Evolutionary conservation across 1,140 invertebrate species (phyloP).

Genomic region (Amphibalanus amphitrite): DNA sequence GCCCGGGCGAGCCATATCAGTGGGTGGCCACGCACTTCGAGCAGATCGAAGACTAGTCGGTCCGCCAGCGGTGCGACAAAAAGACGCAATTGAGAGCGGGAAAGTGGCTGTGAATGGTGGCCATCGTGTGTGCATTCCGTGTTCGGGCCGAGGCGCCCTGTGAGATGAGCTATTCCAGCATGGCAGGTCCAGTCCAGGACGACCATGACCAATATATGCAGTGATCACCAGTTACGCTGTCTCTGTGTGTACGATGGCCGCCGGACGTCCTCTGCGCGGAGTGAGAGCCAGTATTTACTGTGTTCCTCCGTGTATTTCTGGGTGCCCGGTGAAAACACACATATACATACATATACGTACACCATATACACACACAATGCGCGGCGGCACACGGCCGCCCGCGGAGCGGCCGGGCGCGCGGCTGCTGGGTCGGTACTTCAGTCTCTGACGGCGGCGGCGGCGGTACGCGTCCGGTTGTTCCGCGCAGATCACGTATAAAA

Average conservation of each 20-base stretch:
- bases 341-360: not conserved
- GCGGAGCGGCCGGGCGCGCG: too few relatives aligned
- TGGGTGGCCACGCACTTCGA: constrained; percentile 45
- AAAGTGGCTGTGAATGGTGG: too few relatives aligned
- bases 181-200: not conserved
- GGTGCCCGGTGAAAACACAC: not conserved
- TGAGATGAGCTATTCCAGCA: not conserved
- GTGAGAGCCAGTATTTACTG: too few relatives aligned
- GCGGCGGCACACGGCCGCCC: not conserved
- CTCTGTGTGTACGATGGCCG: too few relatives aligned
- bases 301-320: not conserved
- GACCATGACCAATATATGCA: not conserved
- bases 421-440: too few relatives aligned
- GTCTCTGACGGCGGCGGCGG: too few relatives aligned
- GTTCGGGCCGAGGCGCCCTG: too few relatives aligned
- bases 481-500: not conserved
- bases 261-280: too few relatives aligned
- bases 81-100: too few relatives aligned
- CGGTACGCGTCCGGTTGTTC: not conserved
- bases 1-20: not conserved
- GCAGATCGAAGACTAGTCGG: constrained; percentile 23
- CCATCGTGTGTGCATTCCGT: too few relatives aligned
- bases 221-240: too few relatives aligned
- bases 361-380: not conserved
- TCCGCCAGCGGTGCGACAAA: not conserved